phyloP scores from a whole-genome alignment of 2,113 vertebrate genomes.

The Erythrocebus patas region DNA sequence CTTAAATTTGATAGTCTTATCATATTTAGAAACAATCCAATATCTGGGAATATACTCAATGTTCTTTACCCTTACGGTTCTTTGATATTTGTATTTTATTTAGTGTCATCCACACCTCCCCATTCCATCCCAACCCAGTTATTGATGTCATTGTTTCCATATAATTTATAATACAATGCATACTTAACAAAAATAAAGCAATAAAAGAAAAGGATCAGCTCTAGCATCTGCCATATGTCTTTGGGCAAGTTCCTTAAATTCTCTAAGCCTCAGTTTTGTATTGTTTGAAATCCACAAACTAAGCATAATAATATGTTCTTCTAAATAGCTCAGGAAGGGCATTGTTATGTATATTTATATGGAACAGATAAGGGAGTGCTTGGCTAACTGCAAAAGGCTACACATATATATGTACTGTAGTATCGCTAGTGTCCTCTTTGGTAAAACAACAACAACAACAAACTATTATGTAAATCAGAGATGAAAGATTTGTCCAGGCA shows the following conservation, averaged over 20 bases:
- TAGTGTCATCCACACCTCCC: neutral
- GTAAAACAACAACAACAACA: neutral
- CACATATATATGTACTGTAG: neutral
- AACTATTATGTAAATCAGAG: neutral
- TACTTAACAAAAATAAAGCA: constrained; percentile 16
- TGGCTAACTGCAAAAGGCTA: neutral
- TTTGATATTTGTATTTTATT: neutral
- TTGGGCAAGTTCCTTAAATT: neutral
- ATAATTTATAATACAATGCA: neutral
- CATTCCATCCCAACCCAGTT: neutral
- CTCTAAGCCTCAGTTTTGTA: neutral
- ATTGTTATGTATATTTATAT: neutral
- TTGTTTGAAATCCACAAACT: neutral
- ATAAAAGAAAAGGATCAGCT: neutral
- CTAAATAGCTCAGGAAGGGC: neutral
- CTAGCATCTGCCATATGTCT: neutral
- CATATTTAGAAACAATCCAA: neutral
- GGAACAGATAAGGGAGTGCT: neutral
- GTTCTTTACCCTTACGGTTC: neutral
- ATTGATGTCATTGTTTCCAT: neutral
- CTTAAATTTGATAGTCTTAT: neutral
- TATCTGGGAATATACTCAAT: neutral
- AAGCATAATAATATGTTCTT: neutral
- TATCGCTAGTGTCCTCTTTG: neutral
- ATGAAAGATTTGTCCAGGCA: neutral